Base-by-base conservation (phyloP, 2,888 invertebrate genomes). In the Callinectes sapidus region DNA sequence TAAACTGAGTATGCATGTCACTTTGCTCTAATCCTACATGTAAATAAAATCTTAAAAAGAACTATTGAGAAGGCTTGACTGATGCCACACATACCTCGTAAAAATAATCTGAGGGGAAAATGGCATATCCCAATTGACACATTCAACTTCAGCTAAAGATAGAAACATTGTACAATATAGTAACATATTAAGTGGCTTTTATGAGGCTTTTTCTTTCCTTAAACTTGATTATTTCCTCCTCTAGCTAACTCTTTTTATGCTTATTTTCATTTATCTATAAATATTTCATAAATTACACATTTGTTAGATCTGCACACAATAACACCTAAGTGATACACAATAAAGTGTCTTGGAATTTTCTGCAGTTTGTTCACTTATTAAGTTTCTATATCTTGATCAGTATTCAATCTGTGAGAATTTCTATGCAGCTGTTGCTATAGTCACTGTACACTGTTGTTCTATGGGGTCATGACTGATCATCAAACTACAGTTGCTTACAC, bases 401-500 rank as follows among this genome's bases (percentile, higher is more conserved):
- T 81, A 35, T 35, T 16, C 35, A 81, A 32, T 35, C n/a, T 32
- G 32, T 35, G 81, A 32, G 35, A 81, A 81, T 81, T 14, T 81
- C 35, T 81, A 32, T 35, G n/a, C n/a, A n/a, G 13, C 71, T 28
- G 71, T 71, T 71, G 28, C 71, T 71, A 35, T 81, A 35, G 18
- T 81, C 81, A 81, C 81, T 81, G 32, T 35, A 32, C 35, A 81
- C 32, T 81, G 23, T 81, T 81, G 23, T 81, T 81, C 18, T 35
- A 81, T 35, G 14, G 35, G 18, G 18, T 81, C 81, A 35, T 71
- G 35, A 81, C 14, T 35, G 14, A 81, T 81, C 16, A 10, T 71
- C 71, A 71, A 71, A 71, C 71, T 71, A 81, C 35, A 81, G 0
- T 81, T 81, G 81, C n/a, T 81, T 81, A 81, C 81, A 35, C 81